Evolutionary conservation across 2,888 invertebrate species (phyloP).

Genomic region (Auanema sp.): DNA sequence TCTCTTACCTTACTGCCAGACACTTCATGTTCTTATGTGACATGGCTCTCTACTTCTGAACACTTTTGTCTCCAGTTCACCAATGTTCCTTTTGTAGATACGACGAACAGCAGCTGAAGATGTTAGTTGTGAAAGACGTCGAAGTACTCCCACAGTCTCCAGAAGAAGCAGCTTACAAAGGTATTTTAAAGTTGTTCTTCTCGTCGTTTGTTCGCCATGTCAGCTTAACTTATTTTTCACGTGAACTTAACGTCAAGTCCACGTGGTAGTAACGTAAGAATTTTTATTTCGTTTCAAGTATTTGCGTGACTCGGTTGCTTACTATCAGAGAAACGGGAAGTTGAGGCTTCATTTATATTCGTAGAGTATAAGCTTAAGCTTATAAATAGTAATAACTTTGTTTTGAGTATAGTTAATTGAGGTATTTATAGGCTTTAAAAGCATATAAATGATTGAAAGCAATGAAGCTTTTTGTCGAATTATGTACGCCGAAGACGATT

Average conservation of each 20-base stretch:
- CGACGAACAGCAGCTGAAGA: constrained; percentile 50
- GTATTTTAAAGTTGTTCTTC: constrained; percentile 17
- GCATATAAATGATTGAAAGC: too few relatives aligned
- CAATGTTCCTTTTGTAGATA: constrained; percentile 27
- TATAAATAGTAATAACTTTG: too few relatives aligned
- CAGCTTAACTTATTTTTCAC: too few relatives aligned
- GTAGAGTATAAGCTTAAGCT: too few relatives aligned
- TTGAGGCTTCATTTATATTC: too few relatives aligned
- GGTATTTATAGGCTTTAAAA: too few relatives aligned
- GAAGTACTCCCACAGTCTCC: constrained; percentile 58
- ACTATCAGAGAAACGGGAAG: neutral
- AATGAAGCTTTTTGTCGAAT: too few relatives aligned
- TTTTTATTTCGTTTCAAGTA: neutral
- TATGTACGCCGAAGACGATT: too few relatives aligned
- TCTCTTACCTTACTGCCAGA: neutral
- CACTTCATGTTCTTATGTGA: neutral
- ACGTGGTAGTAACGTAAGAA: too few relatives aligned
- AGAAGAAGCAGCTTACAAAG: constrained; percentile 52
- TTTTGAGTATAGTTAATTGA: too few relatives aligned
- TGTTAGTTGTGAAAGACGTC: constrained; percentile 51
- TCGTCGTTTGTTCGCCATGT: neutral
- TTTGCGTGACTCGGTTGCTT: neutral
- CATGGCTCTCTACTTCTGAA: neutral
- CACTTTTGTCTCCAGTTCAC: neutral
- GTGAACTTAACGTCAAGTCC: too few relatives aligned